Evolutionary conservation across 2,113 vertebrate genomes (phyloP).

Genomic region (Zootoca vivipara): DNA sequence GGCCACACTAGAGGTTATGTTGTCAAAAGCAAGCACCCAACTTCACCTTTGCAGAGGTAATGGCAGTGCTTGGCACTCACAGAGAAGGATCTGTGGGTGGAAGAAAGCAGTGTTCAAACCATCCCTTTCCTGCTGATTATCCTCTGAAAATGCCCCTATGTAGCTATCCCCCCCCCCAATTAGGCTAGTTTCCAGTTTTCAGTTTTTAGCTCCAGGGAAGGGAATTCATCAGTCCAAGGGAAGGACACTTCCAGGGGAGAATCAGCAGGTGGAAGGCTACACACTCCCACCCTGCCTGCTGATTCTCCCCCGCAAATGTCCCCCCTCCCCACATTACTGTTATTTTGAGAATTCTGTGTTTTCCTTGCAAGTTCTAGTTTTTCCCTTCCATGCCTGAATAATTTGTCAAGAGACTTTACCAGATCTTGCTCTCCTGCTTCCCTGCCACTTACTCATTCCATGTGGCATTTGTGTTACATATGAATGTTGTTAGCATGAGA

Average conservation of each 20-base stretch:
- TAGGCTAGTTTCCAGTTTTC: neutral
- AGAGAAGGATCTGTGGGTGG: neutral
- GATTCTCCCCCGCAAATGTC: neutral
- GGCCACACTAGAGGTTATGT: neutral
- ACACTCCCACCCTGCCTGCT: neutral
- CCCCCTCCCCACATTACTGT: too few relatives aligned
- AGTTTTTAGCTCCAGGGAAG: neutral
- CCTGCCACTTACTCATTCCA: neutral
- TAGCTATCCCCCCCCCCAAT: neutral
- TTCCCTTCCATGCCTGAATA: neutral
- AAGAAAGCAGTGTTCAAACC: neutral
- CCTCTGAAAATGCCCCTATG: neutral
- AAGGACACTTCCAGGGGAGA: neutral
- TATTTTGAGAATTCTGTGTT: neutral
- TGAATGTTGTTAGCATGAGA: neutral
- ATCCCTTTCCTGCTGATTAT: neutral
- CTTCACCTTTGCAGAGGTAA: neutral
- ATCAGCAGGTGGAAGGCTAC: neutral
- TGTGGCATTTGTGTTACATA: neutral
- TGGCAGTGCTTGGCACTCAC: too few relatives aligned
- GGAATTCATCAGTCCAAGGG: neutral
- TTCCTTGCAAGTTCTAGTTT: neutral
- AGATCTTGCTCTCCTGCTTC: neutral
- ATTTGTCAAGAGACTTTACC: neutral
- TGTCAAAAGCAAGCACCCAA: neutral